Conservation (phyloP, 2,888 invertebrate species). For the Limulus polyphemus region DNA sequence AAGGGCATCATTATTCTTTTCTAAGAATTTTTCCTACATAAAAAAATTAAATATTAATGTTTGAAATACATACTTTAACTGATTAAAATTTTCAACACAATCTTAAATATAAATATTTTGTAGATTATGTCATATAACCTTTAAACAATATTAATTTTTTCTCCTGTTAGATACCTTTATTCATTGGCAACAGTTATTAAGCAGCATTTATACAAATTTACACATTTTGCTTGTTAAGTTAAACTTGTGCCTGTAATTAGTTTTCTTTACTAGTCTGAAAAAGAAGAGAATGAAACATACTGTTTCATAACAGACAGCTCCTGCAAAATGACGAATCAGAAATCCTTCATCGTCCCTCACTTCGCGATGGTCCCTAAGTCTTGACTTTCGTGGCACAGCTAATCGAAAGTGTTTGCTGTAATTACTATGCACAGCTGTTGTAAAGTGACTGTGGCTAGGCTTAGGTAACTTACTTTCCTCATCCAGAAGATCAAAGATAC, state of each 20-base stretch:
- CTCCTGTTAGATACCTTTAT: too few relatives aligned
- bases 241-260: too few relatives aligned
- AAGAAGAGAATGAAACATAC: slow-evolving; percentile 38
- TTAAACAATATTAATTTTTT: too few relatives aligned
- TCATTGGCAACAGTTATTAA: too few relatives aligned
- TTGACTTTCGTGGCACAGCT: slow-evolving; percentile 78
- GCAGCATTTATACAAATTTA: too few relatives aligned
- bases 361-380: slow-evolving; percentile 69
- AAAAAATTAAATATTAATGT: too few relatives aligned
- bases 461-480: slow-evolving; percentile 95
- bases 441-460: slow-evolving; percentile 80
- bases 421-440: slow-evolving; percentile 72
- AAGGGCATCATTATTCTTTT: slow-evolving; percentile 96
- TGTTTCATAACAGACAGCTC: slow-evolving; percentile 94
- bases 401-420: slow-evolving; percentile 71
- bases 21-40: slow-evolving; percentile 61
- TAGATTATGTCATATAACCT: too few relatives aligned
- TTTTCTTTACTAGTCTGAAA: too few relatives aligned
- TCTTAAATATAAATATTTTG: too few relatives aligned
- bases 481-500: slow-evolving; percentile 83
- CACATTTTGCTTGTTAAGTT: too few relatives aligned
- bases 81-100: too few relatives aligned
- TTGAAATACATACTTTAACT: too few relatives aligned
- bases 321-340: slow-evolving; percentile 88
- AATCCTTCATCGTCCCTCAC: slow-evolving; percentile 96